These are phyloP conservation scores for Lepidothrix coronata DNA, from an alignment of 2,113 vertebrate species.

Conservation along the genomic window DNA sequence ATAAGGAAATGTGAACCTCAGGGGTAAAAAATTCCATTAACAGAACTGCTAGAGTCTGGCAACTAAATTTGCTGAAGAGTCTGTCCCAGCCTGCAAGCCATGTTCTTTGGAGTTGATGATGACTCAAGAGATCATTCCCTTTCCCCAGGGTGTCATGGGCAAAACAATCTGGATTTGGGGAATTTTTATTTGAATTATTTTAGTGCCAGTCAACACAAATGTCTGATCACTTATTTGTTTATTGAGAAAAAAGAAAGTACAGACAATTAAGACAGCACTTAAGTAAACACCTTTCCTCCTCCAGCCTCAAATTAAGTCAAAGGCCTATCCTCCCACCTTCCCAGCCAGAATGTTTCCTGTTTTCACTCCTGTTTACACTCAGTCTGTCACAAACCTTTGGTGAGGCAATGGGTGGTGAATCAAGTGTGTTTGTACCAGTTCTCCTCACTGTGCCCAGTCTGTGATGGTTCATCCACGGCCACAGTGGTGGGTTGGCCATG, in stretches of 20 bases:
- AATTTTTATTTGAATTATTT: neutral
- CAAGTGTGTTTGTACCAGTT: fast-evolving
- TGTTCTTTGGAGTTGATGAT: neutral
- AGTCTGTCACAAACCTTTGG: neutral
- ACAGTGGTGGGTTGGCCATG: neutral
- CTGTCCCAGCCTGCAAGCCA: neutral
- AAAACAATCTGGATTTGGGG: neutral
- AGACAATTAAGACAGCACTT: neutral
- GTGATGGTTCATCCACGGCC: neutral
- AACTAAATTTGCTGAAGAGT: neutral
- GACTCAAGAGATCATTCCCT: neutral
- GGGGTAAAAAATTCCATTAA: neutral
- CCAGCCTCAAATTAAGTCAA: neutral
- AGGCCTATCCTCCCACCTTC: neutral
- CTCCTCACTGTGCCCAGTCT: neutral
- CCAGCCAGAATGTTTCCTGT: neutral
- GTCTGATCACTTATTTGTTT: neutral
- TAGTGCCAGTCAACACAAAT: neutral
- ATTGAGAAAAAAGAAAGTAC: neutral
- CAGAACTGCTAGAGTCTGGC: neutral
- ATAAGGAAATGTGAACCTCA: neutral
- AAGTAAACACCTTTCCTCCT: neutral
- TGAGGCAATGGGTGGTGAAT: neutral
- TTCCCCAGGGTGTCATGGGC: neutral
- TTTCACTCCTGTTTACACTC: neutral